Conservation (phyloP, 2,888 invertebrate genomes). For the Drosophila mulleri region DNA sequence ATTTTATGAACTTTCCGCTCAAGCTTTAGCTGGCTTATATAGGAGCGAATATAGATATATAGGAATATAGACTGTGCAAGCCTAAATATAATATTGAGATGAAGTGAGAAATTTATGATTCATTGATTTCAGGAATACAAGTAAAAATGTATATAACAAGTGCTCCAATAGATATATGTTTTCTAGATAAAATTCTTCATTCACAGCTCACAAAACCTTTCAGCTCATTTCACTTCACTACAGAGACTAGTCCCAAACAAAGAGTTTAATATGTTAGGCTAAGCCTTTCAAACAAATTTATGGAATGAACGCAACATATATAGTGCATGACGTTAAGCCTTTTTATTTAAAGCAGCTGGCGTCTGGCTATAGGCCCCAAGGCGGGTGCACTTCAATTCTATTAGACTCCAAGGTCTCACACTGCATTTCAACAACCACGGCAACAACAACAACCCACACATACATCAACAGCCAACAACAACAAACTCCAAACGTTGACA, state of each 20-base stretch:
- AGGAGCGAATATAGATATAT: too few species aligned
- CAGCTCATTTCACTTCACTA: too few species aligned
- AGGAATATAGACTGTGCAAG: too few species aligned
- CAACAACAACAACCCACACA: conserved; percentile 14
- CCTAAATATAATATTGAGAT: too few species aligned
- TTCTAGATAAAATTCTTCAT: too few species aligned
- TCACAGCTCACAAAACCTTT: too few species aligned
- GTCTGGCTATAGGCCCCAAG: neutral
- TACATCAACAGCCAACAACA: conserved; percentile 26
- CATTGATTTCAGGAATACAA: too few species aligned
- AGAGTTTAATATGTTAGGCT: neutral
- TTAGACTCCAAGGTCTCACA: conserved; percentile 3
- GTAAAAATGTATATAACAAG: too few species aligned
- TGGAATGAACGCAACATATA: neutral
- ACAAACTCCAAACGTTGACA: conserved; percentile 42
- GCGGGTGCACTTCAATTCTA: conserved; percentile 5
- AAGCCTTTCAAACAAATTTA: neutral
- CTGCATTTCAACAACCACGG: conserved; percentile 6
- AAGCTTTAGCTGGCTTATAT: neutral
- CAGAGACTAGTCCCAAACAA: neutral
- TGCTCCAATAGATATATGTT: too few species aligned
- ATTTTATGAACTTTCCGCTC: neutral
- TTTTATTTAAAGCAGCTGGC: neutral
- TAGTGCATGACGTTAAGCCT: neutral
- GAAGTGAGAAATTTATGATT: too few species aligned